Evolutionary conservation across 2,113 vertebrate genomes (phyloP).

Genomic region (Acrocephalus arundinaceus): DNA sequence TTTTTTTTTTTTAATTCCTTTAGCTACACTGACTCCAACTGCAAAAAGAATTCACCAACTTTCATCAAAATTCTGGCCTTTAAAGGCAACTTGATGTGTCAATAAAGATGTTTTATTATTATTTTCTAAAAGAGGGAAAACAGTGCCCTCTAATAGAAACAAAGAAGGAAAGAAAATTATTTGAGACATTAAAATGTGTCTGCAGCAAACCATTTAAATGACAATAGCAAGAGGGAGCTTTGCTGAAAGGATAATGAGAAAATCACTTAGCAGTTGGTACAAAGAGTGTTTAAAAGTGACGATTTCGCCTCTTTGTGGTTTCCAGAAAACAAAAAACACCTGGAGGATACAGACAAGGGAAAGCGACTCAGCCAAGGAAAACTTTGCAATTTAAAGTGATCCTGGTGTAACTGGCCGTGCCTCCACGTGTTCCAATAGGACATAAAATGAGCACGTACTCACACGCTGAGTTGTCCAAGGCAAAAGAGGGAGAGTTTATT

Average conservation of each 20-base stretch:
- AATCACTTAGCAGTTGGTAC: background rate
- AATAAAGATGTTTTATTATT: background rate
- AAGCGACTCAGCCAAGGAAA: background rate
- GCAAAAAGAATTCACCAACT: background rate
- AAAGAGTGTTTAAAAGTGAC: background rate
- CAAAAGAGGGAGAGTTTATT: too few relatives aligned
- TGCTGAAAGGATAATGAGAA: background rate
- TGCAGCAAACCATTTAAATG: background rate
- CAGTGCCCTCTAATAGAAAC: background rate
- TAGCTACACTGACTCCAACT: background rate
- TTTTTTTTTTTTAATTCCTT: background rate
- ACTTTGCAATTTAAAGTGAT: background rate
- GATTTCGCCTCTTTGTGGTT: background rate
- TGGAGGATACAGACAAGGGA: background rate
- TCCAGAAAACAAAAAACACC: background rate
- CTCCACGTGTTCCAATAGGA: background rate
- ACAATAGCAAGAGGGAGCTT: background rate
- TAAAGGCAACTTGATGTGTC: background rate
- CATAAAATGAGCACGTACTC: too few relatives aligned
- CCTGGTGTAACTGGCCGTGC: background rate
- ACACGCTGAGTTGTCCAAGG: too few relatives aligned
- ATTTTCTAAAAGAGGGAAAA: background rate
- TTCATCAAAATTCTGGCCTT: background rate
- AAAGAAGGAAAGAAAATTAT: background rate
- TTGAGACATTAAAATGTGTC: background rate